Conservation (phyloP, 64 coral and sea anemone species). For the Anthopleura sola region DNA sequence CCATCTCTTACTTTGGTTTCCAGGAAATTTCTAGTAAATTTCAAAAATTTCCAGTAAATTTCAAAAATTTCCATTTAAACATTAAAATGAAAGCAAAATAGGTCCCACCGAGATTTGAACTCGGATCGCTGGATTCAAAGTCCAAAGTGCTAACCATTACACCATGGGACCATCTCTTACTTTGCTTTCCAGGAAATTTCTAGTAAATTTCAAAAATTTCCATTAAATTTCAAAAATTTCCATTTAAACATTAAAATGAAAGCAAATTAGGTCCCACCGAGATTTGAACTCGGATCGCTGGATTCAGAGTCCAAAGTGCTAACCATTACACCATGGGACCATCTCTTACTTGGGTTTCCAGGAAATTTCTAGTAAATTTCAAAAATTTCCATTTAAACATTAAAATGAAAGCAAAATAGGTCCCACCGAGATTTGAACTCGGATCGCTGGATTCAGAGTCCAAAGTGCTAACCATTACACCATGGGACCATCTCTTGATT, state of each 20-base stretch:
- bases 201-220: not conserved
- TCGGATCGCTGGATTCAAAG: slow-evolving; percentile 12
- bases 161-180: slow-evolving; percentile 1
- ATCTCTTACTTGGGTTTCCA: not conserved
- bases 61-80: not conserved
- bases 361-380: not conserved
- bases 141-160: slow-evolving; percentile 21
- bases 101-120: slow-evolving; percentile 10
- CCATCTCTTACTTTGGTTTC: not conserved
- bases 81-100: not conserved
- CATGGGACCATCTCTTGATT: not conserved
- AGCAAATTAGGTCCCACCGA: not conserved
- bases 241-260: not conserved
- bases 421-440: slow-evolving; percentile 17
- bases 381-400: not conserved
- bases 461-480: slow-evolving; percentile 13
- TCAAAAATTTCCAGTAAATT: too few relatives aligned
- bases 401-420: not conserved
- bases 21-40: not conserved
- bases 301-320: slow-evolving; percentile 18
- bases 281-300: slow-evolving; percentile 9
- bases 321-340: slow-evolving; percentile 27
- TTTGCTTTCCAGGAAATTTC: not conserved
- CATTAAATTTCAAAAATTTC: too few relatives aligned
- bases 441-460: slow-evolving; percentile 17